phyloP scores from a whole-genome alignment of 1,140 invertebrate species.

The Brachionus rotundiformis region DNA sequence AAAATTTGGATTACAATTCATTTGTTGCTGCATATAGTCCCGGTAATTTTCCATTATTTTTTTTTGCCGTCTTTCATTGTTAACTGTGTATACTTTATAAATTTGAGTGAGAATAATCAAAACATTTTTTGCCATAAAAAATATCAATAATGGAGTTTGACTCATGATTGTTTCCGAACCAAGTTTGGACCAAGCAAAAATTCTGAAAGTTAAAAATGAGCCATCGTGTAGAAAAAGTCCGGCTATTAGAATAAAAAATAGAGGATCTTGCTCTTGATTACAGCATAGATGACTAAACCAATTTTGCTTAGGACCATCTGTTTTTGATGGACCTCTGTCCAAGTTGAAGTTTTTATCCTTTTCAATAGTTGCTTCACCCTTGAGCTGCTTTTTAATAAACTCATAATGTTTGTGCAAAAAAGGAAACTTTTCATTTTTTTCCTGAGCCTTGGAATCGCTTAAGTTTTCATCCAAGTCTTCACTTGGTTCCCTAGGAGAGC shows the following conservation, averaged over 20 bases:
- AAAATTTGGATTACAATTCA: conserved; percentile 9
- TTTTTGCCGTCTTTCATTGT: conserved; percentile 25
- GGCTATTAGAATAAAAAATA: conserved; percentile 36
- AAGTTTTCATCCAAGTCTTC: neutral
- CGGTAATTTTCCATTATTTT: conserved; percentile 44
- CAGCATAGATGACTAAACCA: neutral
- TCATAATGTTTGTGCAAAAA: conserved; percentile 32
- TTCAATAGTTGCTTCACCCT: neutral
- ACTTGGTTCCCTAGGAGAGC: neutral
- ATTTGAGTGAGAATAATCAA: conserved; percentile 42
- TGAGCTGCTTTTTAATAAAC: conserved; percentile 28
- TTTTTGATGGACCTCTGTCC: too few species aligned
- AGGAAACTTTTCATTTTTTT: conserved; percentile 40
- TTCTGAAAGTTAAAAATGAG: conserved; percentile 41
- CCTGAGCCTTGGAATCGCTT: neutral
- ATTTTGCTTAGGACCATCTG: neutral
- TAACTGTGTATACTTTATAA: conserved; percentile 42
- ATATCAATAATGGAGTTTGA: conserved; percentile 17
- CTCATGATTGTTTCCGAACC: neutral
- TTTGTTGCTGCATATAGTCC: conserved; percentile 30
- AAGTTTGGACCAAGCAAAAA: conserved; percentile 8
- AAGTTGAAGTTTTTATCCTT: neutral
- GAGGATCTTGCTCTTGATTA: conserved; percentile 2
- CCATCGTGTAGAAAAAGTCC: conserved; percentile 41
- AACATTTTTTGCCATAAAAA: conserved; percentile 49